Evolutionary conservation across 2,888 invertebrate genomes (phyloP), one percentile per base, ranked within the genome.

Genomic region (Melikaiella ostensackeni): DNA sequence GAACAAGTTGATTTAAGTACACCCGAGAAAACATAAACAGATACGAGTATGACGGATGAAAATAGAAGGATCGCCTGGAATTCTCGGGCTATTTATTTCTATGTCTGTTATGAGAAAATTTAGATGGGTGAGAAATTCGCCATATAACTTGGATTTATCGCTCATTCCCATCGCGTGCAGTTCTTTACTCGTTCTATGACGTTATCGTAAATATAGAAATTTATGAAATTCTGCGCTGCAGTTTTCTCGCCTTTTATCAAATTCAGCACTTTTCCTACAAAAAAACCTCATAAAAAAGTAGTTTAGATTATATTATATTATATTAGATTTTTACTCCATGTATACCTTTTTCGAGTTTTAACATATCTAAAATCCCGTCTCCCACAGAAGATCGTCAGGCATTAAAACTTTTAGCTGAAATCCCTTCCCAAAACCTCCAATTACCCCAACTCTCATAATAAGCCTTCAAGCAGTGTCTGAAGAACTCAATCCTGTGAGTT

Each of bases 131-230:
- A 46, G 66, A 66, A 55, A 77, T 77, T 73, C 33, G 30, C 33
- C 50, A 76, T 61, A 73, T 63, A 57, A 55, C 33, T 35, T 16
- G 21, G 46, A 59, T 55, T 66, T 59, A 70, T 73, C 57, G 63
- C 21, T 74, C 46, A 74, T 77, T 77, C 62, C 33, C 62, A 63
- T 77, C 62, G 61, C 33, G 61, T 73, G 62, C 27, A 76, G 38
- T 73, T 76, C 61, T 38, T 38, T 2, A 70, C 70, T 70, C n/a
- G 27, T 46, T 27, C 38, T 19, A 13, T 27, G 27, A 66, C 46
- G 46, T 66, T 46, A 46, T 9, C 27, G 13, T 50, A 66, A 66
- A 46, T 46, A 27, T 19, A 46, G 46, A 66, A 66, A 66, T 64
- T 38, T 16, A 19, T 46, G 42, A 38, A 27, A 27, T 27, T 46